Conservation (phyloP, 2,888 invertebrate species). For the Agrypnus murinus region DNA sequence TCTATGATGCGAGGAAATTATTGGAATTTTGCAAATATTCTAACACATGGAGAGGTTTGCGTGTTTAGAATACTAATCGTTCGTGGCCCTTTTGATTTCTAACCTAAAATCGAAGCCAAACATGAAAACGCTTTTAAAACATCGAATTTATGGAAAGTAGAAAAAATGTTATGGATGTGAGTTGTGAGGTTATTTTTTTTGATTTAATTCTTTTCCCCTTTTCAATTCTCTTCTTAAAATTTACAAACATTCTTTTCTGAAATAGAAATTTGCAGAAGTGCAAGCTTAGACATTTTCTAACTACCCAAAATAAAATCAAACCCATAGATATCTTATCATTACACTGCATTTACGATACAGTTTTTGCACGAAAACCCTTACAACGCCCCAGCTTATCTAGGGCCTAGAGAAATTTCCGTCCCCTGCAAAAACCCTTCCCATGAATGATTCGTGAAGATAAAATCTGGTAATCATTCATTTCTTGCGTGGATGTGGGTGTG, state of each 20-base stretch:
- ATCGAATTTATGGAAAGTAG: slow-evolving; percentile 18
- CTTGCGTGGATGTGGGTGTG: slow-evolving; percentile 27
- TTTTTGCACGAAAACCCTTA: slow-evolving; percentile 34
- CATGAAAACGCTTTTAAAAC: slow-evolving; percentile 35
- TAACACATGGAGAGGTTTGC: slow-evolving; percentile 31
- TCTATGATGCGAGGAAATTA: slow-evolving; percentile 37
- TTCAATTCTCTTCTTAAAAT: too few species aligned
- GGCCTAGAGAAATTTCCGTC: slow-evolving; percentile 16
- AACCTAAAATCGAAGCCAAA: slow-evolving; percentile 16
- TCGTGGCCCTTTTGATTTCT: slow-evolving; percentile 25
- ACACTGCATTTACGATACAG: slow-evolving; percentile 41
- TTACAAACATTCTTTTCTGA: too few species aligned
- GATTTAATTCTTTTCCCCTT: neutral
- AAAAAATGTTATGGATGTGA: slow-evolving; percentile 4
- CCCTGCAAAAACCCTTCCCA: slow-evolving; percentile 31
- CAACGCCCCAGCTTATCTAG: slow-evolving; percentile 15
- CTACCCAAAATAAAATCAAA: slow-evolving; percentile 9
- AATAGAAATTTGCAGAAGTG: slow-evolving; percentile 6
- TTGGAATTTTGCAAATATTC: slow-evolving; percentile 42
- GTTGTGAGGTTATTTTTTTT: slow-evolving; percentile 11
- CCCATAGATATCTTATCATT: slow-evolving; percentile 38
- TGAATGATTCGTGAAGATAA: slow-evolving; percentile 32
- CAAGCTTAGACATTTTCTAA: slow-evolving; percentile 28
- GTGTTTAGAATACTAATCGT: slow-evolving; percentile 43
- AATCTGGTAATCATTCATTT: slow-evolving; percentile 33